A percentile compares a stretch with the other conserved stretches of the same genome.
Conservation (phyloP, 53 echinoderm and acorn worm genomes). For the Stichopus horrens region DNA sequence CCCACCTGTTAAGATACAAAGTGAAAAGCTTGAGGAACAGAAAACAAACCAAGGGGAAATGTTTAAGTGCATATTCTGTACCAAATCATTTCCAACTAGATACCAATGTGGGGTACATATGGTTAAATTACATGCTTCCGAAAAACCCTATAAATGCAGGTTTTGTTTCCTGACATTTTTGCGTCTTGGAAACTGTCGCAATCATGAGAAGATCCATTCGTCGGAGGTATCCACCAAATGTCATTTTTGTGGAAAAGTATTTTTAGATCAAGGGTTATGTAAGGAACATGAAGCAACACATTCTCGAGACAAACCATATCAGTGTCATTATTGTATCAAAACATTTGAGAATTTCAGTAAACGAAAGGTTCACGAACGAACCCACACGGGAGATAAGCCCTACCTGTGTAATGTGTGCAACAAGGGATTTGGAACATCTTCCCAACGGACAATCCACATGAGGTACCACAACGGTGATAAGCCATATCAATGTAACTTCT, state of each 20-base stretch:
- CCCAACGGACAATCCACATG: background rate
- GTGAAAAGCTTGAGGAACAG: background rate
- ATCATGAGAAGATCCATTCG: constrained; percentile 3
- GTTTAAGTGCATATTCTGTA: background rate
- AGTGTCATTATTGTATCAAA: constrained; percentile 1
- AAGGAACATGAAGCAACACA: constrained; percentile 2
- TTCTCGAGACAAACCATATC: background rate
- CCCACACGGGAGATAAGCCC: constrained; percentile 22
- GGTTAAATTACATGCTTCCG: background rate
- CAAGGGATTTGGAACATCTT: background rate
- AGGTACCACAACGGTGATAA: constrained; percentile 6
- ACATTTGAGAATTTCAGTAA: constrained; percentile 3
- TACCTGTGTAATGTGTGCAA: constrained; percentile 2
- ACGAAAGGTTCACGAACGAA: constrained; percentile 27
- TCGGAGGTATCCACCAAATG: background rate
- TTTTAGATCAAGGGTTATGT: background rate
- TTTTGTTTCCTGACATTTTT: constrained; percentile 12
- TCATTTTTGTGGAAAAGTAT: constrained; percentile 17
- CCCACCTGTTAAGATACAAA: too few species aligned
- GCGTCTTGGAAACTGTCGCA: background rate
- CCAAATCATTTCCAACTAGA: background rate
- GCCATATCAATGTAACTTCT: constrained; percentile 11
- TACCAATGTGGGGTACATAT: background rate
- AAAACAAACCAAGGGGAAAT: background rate
- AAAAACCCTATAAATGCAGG: constrained; percentile 28